These are phyloP conservation scores for Trialeurodes vaporariorum DNA, from an alignment of 1,140 invertebrate species.

Conservation along the genomic window DNA sequence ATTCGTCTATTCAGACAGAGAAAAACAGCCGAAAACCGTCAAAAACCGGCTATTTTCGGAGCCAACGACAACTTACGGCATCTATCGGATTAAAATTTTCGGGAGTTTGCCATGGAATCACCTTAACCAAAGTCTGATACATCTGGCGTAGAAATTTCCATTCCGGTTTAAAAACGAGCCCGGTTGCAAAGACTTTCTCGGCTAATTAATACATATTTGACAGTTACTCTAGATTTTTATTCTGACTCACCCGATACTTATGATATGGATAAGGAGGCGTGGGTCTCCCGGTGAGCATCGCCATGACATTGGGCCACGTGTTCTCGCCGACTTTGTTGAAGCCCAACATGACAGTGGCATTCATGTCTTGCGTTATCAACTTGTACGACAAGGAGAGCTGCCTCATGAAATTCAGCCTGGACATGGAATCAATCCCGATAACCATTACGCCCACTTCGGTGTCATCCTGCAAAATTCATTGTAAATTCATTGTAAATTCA, in stretches of 20 bases:
- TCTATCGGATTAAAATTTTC: no score
- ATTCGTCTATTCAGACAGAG: no score
- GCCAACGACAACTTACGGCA: no score
- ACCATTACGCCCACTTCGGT: constrained; percentile 18
- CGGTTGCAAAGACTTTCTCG: no score
- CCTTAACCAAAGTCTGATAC: no score
- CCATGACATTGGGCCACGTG: constrained; percentile 36
- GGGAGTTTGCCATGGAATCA: no score
- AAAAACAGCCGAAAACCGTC: no score
- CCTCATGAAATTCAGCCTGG: constrained; percentile 42
- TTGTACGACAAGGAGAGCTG: constrained; percentile 40
- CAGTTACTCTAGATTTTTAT: background rate
- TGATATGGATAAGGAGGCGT: background rate
- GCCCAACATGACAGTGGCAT: constrained; percentile 34
- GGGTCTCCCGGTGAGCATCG: constrained; percentile 31
- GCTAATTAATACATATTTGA: background rate
- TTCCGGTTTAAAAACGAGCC: no score
- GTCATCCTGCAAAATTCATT: constrained; percentile 18
- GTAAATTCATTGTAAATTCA: no score
- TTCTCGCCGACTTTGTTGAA: constrained; percentile 38
- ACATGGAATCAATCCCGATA: constrained; percentile 45
- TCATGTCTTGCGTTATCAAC: constrained; percentile 34
- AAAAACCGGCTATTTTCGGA: no score
- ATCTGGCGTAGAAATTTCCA: no score
- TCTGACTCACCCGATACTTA: constrained; percentile 6